A percentile compares a stretch with the other conserved stretches of the same genome.
phyloP scores from a whole-genome alignment of 2,113 vertebrate species.

The Equus quagga region DNA sequence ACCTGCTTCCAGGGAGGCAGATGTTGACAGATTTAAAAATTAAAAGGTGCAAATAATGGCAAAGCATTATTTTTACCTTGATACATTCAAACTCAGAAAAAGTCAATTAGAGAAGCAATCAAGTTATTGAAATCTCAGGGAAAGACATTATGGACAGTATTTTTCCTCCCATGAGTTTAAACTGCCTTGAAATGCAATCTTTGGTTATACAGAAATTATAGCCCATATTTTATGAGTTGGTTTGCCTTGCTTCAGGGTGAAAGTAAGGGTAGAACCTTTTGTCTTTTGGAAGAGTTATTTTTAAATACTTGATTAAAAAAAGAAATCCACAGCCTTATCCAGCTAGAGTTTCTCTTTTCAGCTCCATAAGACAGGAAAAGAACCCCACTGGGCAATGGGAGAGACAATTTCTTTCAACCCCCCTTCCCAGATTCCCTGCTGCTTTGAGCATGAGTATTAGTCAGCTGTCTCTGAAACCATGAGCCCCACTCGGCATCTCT shows the following conservation, averaged over 20 bases:
- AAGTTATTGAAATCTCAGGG: slow-evolving; percentile 36
- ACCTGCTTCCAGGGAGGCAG: not conserved
- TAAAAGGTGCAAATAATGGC: slow-evolving; percentile 34
- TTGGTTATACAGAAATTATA: slow-evolving; percentile 3
- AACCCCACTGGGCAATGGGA: not conserved
- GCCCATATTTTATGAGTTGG: not conserved
- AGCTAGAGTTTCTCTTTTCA: not conserved
- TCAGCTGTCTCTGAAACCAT: not conserved
- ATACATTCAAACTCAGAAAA: not conserved
- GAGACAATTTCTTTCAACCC: not conserved
- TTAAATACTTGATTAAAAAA: slow-evolving; percentile 7
- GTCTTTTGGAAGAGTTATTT: slow-evolving; percentile 33
- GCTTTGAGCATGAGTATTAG: not conserved
- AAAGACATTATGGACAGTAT: not conserved
- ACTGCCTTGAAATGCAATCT: slow-evolving; percentile 5
- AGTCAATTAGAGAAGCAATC: slow-evolving; percentile 2
- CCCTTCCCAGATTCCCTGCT: not conserved
- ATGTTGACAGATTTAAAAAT: slow-evolving; percentile 53
- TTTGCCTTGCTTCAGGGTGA: not conserved
- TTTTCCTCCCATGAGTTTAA: slow-evolving; percentile 33
- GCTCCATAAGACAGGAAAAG: not conserved
- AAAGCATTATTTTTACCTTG: slow-evolving; percentile 47
- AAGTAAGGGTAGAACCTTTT: not conserved
- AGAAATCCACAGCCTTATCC: not conserved
- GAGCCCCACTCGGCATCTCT: not conserved